Percentiles rank a stretch among this genome's conserved stretches.
These are phyloP conservation scores for Aepyceros melampus DNA, from an alignment of 2,113 vertebrate genomes.

Conservation along the genomic window DNA sequence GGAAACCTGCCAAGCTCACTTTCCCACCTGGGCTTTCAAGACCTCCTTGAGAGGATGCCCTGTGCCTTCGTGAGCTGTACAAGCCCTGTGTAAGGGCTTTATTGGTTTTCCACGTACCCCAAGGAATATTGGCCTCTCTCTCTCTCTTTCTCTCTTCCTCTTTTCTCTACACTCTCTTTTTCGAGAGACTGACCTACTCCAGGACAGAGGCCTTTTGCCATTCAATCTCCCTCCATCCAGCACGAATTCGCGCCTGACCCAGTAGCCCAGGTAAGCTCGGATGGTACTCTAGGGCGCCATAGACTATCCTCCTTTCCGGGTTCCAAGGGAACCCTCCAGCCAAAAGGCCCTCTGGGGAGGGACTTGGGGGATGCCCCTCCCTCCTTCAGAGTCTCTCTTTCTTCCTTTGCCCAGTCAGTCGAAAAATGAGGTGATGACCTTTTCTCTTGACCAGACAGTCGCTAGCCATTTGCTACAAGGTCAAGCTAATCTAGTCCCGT, in stretches of 20 bases:
- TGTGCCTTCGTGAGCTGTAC: not conserved
- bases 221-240: not conserved
- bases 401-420: not conserved
- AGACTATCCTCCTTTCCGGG: not conserved
- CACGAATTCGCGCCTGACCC: accelerated
- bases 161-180: not conserved
- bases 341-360: not conserved
- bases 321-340: not conserved
- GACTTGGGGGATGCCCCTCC: not conserved
- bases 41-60: not conserved
- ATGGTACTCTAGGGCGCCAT: not conserved
- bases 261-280: not conserved
- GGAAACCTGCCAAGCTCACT: not conserved
- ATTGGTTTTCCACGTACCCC: not conserved
- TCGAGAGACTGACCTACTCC: not conserved
- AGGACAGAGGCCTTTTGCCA: not conserved
- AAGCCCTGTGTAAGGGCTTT: not conserved
- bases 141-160: not conserved
- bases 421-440: not conserved
- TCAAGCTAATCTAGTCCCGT: accelerated
- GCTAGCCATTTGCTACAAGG: not conserved
- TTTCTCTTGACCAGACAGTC: not conserved
- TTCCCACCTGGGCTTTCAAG: not conserved
- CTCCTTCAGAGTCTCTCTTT: not conserved
- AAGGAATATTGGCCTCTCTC: not conserved